Evolutionary conservation across 2,113 vertebrate genomes (phyloP).

Genomic region (Paradoxurus hermaphroditus): DNA sequence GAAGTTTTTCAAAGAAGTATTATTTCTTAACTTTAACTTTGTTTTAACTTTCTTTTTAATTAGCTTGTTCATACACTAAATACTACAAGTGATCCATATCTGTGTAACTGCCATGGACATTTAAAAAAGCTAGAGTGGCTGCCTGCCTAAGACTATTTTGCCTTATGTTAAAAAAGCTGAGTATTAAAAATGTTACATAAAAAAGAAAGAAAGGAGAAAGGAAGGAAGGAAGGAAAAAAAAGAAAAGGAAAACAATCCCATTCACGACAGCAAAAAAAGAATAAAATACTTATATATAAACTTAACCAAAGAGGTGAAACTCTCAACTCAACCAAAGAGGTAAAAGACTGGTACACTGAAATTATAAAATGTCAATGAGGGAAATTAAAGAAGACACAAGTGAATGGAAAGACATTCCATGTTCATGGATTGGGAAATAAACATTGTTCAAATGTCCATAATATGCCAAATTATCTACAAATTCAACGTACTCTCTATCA

Average conservation of each 20-base stretch:
- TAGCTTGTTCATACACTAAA: not conserved
- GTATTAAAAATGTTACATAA: too few relatives aligned
- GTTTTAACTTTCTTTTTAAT: constrained; percentile 20
- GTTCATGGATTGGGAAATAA: not conserved
- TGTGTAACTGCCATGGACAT: constrained; percentile 10
- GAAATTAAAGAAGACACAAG: not conserved
- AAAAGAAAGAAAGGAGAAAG: too few relatives aligned
- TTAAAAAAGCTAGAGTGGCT: constrained; percentile 7
- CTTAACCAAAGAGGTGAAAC: not conserved
- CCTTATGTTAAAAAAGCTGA: not conserved
- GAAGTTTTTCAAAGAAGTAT: not conserved
- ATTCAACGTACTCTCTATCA: not conserved
- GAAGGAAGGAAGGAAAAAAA: not conserved
- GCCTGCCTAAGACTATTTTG: constrained; percentile 23
- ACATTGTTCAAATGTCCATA: not conserved
- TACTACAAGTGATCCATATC: not conserved
- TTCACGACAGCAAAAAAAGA: not conserved
- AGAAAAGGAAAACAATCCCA: not conserved
- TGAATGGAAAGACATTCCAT: not conserved
- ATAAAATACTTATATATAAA: not conserved
- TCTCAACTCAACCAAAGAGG: not conserved
- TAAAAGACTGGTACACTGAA: not conserved
- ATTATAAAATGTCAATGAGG: not conserved
- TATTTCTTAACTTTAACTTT: not conserved
- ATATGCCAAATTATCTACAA: not conserved